A percentile compares a stretch with the other conserved stretches of the same genome.
Evolutionary conservation across 2,888 invertebrate species (phyloP).

Genomic region (Epirrhoe alternata): DNA sequence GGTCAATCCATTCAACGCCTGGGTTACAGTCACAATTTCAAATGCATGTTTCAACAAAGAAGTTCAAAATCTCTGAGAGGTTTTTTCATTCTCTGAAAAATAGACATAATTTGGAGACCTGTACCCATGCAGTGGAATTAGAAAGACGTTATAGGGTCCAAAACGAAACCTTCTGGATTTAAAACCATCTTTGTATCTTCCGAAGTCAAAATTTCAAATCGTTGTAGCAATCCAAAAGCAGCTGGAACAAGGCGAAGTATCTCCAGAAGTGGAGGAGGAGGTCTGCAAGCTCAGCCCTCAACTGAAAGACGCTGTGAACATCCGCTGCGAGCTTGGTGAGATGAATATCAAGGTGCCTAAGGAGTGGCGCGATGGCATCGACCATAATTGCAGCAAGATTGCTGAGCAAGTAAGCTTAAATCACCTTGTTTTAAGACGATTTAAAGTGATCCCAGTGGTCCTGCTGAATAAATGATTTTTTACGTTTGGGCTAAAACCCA

Average conservation of each 20-base stretch:
- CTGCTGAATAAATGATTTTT: no score
- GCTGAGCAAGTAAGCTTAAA: conserved; percentile 41
- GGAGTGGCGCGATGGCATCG: conserved; percentile 47
- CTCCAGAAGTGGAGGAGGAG: conserved; percentile 37
- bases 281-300: conserved; percentile 28
- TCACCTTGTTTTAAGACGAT: no score
- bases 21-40: no score
- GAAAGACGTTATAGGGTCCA: no score
- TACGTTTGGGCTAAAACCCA: no score
- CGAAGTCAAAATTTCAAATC: neutral
- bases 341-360: conserved; percentile 29
- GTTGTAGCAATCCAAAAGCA: conserved; percentile 29
- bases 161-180: neutral
- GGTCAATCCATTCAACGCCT: no score
- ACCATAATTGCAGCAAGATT: conserved; percentile 46
- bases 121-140: no score
- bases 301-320: conserved; percentile 40
- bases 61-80: no score
- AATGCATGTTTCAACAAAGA: no score
- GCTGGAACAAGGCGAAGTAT: conserved; percentile 18
- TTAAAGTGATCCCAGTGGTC: no score
- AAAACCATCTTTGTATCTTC: neutral
- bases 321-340: conserved; percentile 42
- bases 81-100: no score
- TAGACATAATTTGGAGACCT: no score